Percentiles rank a stretch among this genome's conserved stretches.
These are phyloP conservation scores for Eunapius fragilis DNA, from an alignment of 37 sponge, comb jelly and placozoan genomes.

Conservation along the genomic window DNA sequence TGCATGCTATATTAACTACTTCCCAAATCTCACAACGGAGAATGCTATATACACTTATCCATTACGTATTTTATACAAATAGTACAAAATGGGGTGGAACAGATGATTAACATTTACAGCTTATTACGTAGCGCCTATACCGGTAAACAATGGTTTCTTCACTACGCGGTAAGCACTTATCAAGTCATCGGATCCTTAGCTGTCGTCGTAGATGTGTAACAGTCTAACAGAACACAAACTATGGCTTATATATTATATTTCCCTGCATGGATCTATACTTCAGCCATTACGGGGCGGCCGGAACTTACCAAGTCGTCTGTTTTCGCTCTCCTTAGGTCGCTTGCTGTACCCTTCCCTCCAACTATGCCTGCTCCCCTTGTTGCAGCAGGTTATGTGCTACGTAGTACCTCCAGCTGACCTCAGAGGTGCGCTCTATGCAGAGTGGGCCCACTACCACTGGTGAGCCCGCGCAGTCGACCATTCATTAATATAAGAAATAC, in stretches of 20 bases:
- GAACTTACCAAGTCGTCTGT: background rate
- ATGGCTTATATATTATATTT: no score
- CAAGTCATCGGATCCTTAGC: background rate
- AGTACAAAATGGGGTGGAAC: no score
- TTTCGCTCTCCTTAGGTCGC: background rate
- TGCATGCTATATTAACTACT: no score
- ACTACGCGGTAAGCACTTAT: background rate
- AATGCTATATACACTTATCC: no score
- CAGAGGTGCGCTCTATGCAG: constrained; percentile 61
- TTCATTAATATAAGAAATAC: background rate
- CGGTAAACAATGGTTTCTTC: background rate
- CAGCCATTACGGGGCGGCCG: no score
- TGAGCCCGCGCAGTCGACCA: background rate
- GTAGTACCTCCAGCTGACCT: constrained; percentile 56
- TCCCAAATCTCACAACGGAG: no score
- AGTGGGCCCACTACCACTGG: constrained; percentile 93
- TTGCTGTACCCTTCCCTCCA: background rate
- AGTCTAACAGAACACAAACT: no score
- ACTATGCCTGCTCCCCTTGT: background rate
- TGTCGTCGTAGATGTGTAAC: no score
- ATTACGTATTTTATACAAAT: no score
- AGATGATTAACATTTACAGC: no score
- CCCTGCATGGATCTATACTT: no score
- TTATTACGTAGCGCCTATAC: no score
- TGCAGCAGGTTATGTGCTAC: constrained; percentile 6